Conservation (phyloP, 2,113 vertebrate species). For the Platysteira castanea region DNA sequence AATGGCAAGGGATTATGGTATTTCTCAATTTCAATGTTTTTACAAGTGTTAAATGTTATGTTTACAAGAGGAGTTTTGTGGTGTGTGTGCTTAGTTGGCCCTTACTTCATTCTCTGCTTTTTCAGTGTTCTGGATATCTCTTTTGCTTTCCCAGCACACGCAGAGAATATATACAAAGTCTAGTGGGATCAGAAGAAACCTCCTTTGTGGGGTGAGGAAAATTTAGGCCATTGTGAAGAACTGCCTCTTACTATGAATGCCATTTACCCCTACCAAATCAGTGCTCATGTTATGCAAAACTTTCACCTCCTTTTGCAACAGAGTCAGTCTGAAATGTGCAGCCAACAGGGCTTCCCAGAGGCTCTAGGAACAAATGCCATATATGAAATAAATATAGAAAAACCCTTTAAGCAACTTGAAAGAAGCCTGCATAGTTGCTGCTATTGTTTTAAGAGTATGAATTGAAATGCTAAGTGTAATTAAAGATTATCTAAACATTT, state of each 20-base stretch:
- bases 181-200: neutral
- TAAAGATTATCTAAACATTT: conserved; percentile 20
- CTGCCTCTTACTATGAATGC: neutral
- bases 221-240: neutral
- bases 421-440: neutral
- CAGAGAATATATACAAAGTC: neutral
- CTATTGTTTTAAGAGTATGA: neutral
- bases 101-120: neutral
- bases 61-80: neutral
- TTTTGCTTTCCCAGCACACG: neutral
- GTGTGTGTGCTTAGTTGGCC: neutral
- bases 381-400: neutral
- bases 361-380: neutral
- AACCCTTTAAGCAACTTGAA: neutral
- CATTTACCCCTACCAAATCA: neutral
- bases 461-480: neutral
- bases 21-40: neutral
- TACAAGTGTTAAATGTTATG: neutral
- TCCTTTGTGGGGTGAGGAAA: neutral
- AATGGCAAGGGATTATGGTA: neutral
- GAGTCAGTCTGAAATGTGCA: neutral
- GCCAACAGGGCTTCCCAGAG: neutral
- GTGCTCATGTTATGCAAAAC: neutral
- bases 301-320: neutral
- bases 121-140: neutral